Evolutionary conservation across 2,797 vertebrate genomes (phyloP).

Genomic region (Amblyraja radiata): DNA sequence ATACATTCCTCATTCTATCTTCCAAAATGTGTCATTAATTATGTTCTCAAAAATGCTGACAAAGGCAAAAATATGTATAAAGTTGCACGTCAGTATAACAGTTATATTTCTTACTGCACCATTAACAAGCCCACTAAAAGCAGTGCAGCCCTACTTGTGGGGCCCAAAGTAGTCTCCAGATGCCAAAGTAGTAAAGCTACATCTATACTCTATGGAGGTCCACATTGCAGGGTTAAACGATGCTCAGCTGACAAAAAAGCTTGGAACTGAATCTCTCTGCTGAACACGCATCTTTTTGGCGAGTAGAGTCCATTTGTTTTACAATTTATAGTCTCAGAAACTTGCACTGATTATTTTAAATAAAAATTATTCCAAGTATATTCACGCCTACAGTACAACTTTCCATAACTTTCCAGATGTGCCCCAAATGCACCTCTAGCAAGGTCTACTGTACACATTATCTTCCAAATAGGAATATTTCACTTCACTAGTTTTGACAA

Average conservation of each 20-base stretch:
- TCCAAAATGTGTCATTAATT: constrained; percentile 29
- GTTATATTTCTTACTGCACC: background rate
- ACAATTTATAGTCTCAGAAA: background rate
- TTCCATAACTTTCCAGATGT: background rate
- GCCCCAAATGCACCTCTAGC: background rate
- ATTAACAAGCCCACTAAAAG: constrained; percentile 6
- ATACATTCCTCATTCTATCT: constrained; percentile 34
- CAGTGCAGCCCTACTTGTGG: background rate
- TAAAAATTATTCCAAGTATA: background rate
- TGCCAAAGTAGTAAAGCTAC: background rate
- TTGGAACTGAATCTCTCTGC: background rate
- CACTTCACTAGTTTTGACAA: constrained; percentile 88
- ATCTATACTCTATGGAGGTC: background rate
- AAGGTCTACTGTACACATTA: constrained; percentile 21
- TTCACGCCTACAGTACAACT: background rate
- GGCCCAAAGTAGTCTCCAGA: background rate
- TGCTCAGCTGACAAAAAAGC: background rate
- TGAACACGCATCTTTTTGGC: background rate
- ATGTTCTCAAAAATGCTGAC: constrained; percentile 11
- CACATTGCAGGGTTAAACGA: background rate
- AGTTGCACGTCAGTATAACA: background rate
- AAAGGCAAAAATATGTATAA: constrained; percentile 33
- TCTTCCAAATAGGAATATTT: constrained; percentile 37
- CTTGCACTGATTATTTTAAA: background rate
- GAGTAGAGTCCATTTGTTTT: background rate